A percentile compares a stretch with the other conserved stretches of the same genome.
phyloP scores from a whole-genome alignment of 2,797 vertebrate genomes.

The Lagocephalus sceleratus region DNA sequence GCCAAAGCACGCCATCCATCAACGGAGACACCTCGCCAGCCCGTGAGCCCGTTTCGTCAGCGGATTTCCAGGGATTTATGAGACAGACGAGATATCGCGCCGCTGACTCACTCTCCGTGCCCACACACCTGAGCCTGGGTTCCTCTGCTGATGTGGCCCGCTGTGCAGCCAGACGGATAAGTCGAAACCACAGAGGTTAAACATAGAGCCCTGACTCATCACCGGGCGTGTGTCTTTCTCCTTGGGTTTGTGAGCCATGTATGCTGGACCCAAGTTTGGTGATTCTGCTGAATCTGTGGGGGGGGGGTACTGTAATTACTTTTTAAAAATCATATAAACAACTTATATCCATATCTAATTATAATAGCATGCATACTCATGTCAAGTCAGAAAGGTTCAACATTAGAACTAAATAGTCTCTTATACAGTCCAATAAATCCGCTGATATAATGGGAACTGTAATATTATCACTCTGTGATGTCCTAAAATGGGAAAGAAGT shows the following conservation, averaged over 20 bases:
- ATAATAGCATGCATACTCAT: no score
- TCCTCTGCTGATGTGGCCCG: slow-evolving; percentile 5
- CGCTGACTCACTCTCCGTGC: slow-evolving; percentile 28
- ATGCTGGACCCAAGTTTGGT: not conserved
- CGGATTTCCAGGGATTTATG: not conserved
- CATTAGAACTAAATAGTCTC: not conserved
- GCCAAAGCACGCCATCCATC: not conserved
- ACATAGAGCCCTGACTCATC: slow-evolving; percentile 15
- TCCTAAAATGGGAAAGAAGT: slow-evolving; percentile 38
- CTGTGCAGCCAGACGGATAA: slow-evolving; percentile 6
- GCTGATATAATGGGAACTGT: slow-evolving; percentile 10
- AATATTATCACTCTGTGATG: not conserved
- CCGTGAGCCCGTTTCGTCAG: slow-evolving; percentile 1
- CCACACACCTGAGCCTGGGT: not conserved
- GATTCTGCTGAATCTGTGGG: not conserved
- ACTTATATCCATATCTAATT: no score
- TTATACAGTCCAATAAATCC: slow-evolving; percentile 6
- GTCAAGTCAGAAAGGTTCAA: no score
- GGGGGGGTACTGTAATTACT: no score
- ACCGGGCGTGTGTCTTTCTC: not conserved
- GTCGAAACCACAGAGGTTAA: slow-evolving; percentile 16
- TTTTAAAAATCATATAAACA: no score
- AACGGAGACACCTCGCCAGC: slow-evolving; percentile 3
- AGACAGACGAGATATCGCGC: slow-evolving; percentile 12
- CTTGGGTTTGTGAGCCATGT: not conserved